phyloP scores from a whole-genome alignment of 2,888 invertebrate species.

The Mesorhabditis belari region DNA sequence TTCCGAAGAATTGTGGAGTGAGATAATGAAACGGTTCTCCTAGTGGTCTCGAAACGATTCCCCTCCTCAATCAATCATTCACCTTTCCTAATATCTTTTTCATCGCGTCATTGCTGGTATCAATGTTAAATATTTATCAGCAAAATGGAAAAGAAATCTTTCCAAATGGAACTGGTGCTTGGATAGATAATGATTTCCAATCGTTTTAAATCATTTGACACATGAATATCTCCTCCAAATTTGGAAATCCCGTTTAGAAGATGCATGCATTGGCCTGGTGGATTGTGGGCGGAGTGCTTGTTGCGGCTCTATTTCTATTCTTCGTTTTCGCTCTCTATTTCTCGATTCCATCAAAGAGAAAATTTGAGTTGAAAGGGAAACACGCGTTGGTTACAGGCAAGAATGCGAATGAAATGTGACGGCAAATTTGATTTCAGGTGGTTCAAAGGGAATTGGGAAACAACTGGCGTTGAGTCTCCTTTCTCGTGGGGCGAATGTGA shows the following conservation, averaged over 20 bases:
- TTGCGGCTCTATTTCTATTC: slow-evolving; percentile 8
- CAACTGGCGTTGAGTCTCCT: slow-evolving; percentile 41
- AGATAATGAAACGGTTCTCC: too few relatives aligned
- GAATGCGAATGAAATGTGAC: too few relatives aligned
- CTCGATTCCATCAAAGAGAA: slow-evolving; percentile 30
- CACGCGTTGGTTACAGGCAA: slow-evolving; percentile 46
- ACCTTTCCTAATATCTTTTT: too few relatives aligned
- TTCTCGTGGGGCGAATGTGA: slow-evolving; percentile 75
- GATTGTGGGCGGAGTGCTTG: slow-evolving; percentile 2
- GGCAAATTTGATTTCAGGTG: slow-evolving; percentile 24
- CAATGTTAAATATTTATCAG: too few relatives aligned
- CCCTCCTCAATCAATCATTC: too few relatives aligned
- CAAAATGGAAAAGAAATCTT: too few relatives aligned
- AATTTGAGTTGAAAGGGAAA: slow-evolving; percentile 25
- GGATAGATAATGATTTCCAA: slow-evolving; percentile 11
- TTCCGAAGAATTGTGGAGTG: too few relatives aligned
- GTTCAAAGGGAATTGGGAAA: slow-evolving; percentile 51
- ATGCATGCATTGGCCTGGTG: not conserved
- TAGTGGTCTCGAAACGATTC: too few relatives aligned
- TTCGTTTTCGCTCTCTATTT: slow-evolving; percentile 20
- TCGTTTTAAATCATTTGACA: slow-evolving; percentile 14
- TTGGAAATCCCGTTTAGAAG: slow-evolving; percentile 2
- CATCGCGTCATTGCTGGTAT: too few relatives aligned
- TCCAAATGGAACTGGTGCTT: not conserved
- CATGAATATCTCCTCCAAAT: not conserved